Conservation (phyloP, 1,140 invertebrate species). For the Aporrectodea caliginosa region DNA sequence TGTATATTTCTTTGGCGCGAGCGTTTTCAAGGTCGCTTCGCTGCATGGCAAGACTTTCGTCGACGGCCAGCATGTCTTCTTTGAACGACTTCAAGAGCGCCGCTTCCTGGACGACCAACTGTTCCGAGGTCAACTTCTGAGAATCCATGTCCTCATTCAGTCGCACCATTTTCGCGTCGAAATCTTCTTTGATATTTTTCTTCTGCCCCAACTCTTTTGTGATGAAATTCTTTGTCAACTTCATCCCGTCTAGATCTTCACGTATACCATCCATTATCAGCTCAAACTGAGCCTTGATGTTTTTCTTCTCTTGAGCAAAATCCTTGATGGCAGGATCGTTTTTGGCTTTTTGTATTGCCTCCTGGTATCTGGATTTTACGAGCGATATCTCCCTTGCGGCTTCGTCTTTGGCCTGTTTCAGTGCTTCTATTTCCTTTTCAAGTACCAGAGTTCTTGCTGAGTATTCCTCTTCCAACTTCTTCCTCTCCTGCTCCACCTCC, state of each 20-base stretch:
- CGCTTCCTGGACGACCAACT: background rate
- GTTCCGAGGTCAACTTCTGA: background rate
- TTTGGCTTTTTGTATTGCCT: background rate
- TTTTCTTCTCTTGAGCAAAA: background rate
- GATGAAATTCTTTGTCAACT: background rate
- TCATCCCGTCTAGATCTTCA: background rate
- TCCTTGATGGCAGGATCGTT: background rate
- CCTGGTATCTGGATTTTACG: background rate
- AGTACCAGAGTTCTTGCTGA: background rate
- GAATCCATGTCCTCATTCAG: background rate
- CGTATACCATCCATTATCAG: background rate
- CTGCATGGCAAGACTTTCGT: background rate
- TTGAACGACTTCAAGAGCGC: background rate
- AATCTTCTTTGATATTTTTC: background rate
- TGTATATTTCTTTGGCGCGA: background rate
- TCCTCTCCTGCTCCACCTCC: background rate
- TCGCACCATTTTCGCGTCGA: background rate
- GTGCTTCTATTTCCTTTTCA: background rate
- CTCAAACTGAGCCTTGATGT: background rate
- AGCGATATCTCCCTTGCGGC: background rate
- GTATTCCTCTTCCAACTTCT: background rate
- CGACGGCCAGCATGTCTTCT: background rate
- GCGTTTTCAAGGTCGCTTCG: background rate
- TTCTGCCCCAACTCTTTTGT: background rate
- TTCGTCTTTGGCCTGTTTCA: background rate